phyloP scores from a whole-genome alignment of 64 coral and sea anemone genomes.

The Platygyra sinensis region DNA sequence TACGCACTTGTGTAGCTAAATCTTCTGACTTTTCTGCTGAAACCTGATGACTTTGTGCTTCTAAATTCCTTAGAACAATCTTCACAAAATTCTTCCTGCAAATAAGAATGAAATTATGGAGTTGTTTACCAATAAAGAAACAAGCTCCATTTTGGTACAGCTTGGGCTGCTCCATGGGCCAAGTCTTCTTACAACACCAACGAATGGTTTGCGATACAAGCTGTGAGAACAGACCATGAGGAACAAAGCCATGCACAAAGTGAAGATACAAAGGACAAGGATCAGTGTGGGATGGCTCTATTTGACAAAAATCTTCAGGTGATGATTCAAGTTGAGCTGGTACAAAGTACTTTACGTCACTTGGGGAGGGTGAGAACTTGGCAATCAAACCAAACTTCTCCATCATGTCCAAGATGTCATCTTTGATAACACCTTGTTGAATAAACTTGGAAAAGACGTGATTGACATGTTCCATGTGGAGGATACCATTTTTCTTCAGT shows the following conservation, averaged over 20 bases:
- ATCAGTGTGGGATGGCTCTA: neutral
- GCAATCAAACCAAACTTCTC: conserved; percentile 8
- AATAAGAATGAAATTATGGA: conserved; percentile 7
- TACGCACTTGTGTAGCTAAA: neutral
- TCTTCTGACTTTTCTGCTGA: neutral
- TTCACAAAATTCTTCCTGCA: conserved; percentile 6
- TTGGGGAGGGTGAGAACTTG: neutral
- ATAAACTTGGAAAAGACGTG: too few species aligned
- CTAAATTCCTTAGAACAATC: neutral
- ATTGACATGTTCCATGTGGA: too few species aligned
- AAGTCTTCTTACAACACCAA: conserved; percentile 6
- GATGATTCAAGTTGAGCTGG: conserved; percentile 31
- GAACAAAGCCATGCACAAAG: conserved; percentile 29
- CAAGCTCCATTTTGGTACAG: conserved; percentile 36
- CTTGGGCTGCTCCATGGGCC: conserved; percentile 3
- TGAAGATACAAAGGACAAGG: conserved; percentile 35
- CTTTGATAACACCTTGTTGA: too few species aligned
- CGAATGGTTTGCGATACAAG: conserved; percentile 7
- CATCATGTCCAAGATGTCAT: too few species aligned
- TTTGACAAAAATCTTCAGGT: conserved; percentile 19
- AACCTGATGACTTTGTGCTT: neutral
- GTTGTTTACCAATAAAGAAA: conserved; percentile 23
- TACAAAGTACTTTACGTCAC: conserved; percentile 11
- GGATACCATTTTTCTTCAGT: too few species aligned
- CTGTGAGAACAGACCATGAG: conserved; percentile 41